Conservation (phyloP, 2,113 vertebrate species). For the Pituophis catenifer region DNA sequence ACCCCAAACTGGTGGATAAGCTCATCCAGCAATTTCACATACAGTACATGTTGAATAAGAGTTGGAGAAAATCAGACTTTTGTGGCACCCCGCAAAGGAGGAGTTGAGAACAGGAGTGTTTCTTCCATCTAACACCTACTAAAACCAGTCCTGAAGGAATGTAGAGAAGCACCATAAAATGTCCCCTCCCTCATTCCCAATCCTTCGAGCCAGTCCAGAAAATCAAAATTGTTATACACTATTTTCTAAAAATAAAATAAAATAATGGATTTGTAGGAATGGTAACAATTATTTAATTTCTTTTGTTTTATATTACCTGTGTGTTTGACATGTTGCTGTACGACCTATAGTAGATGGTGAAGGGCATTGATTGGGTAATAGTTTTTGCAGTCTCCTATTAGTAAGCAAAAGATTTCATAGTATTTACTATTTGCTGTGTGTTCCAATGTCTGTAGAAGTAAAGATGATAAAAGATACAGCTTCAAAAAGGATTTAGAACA, state of each 20-base stretch:
- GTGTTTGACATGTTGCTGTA: not conserved
- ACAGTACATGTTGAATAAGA: not conserved
- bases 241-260: not conserved
- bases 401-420: not conserved
- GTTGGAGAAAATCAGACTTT: not conserved
- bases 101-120: not conserved
- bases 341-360: not conserved
- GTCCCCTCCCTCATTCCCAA: not conserved
- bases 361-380: not conserved
- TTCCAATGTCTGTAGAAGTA: not conserved
- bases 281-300: not conserved
- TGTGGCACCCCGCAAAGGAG: not conserved
- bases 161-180: not conserved
- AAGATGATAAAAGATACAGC: not conserved
- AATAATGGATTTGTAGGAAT: not conserved
- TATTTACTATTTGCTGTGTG: not conserved
- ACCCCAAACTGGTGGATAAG: not conserved
- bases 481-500: not conserved
- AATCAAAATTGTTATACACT: not conserved
- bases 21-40: not conserved
- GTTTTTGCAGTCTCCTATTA: not conserved
- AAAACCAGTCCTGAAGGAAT: not conserved
- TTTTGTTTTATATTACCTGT: not conserved
- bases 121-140: not conserved
- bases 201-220: not conserved